Evolutionary conservation across 2,888 invertebrate species (phyloP).

Genomic region (Thecocarcelia acutangulata): DNA sequence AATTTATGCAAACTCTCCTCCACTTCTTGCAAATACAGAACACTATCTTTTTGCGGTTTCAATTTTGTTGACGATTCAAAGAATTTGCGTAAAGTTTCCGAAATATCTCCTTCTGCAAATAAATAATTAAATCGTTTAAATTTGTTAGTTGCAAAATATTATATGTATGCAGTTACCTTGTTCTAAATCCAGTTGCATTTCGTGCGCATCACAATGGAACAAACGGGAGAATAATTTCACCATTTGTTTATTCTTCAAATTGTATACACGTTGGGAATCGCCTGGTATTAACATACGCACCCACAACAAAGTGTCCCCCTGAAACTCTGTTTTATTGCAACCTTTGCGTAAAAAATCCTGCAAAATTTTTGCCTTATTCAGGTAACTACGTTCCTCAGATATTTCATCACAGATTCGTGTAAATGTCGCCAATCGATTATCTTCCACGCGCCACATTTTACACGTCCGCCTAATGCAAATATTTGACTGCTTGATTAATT

Average conservation of each 20-base stretch:
- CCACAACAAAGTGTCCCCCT: constrained; percentile 90
- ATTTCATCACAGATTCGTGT: constrained; percentile 89
- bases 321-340: constrained; percentile 85
- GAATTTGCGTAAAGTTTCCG: constrained; percentile 90
- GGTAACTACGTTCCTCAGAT: constrained; percentile 89
- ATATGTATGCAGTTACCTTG: constrained; percentile 82
- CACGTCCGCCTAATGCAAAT: constrained; percentile 87
- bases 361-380: constrained; percentile 83
- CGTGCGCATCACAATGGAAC: constrained; percentile 87
- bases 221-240: constrained; percentile 93
- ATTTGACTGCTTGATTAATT: constrained; percentile 82
- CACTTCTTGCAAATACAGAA: constrained; percentile 88
- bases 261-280: constrained; percentile 92
- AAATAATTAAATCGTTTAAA: constrained; percentile 1
- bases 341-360: constrained; percentile 85
- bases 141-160: background rate
- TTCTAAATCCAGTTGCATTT: constrained; percentile 93
- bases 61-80: constrained; percentile 85
- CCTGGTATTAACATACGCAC: constrained; percentile 91
- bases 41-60: constrained; percentile 86
- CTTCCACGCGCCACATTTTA: constrained; percentile 81
- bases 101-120: constrained; percentile 86
- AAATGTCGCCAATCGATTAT: constrained; percentile 90
- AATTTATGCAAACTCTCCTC: constrained; percentile 89
- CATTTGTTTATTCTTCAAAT: constrained; percentile 95